Percentiles rank a stretch among this genome's conserved stretches.
Conservation (phyloP, 1,140 invertebrate species). For the Theocolax elegans region DNA sequence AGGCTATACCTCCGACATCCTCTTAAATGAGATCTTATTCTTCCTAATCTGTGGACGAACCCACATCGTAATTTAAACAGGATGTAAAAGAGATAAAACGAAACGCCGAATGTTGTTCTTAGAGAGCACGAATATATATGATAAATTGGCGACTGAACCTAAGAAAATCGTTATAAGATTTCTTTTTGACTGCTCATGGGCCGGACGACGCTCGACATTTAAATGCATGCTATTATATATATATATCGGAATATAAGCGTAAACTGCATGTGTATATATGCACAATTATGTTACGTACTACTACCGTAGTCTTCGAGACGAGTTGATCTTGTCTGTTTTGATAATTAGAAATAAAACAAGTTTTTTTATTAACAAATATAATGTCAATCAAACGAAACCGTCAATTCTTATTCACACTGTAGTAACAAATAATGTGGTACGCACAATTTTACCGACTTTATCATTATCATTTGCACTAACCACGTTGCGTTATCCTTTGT, state of each 20-base stretch:
- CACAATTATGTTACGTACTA: constrained; percentile 18
- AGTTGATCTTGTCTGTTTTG: constrained; percentile 30
- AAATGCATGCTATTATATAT: neutral
- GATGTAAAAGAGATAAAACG: no score
- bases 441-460: constrained; percentile 11
- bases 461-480: neutral
- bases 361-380: constrained; percentile 11
- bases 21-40: no score
- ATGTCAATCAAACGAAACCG: constrained; percentile 8
- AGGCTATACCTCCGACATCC: no score
- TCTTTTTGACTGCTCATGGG: constrained; percentile 15
- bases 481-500: neutral
- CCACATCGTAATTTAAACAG: neutral
- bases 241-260: neutral
- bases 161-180: neutral
- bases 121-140: constrained; percentile 5
- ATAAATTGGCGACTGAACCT: constrained; percentile 18
- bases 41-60: constrained; percentile 20
- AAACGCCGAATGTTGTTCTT: constrained; percentile 12
- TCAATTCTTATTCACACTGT: constrained; percentile 15
- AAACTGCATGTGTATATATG: neutral
- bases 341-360: constrained; percentile 4
- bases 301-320: no score
- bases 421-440: neutral
- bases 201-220: constrained; percentile 11